These are phyloP conservation scores for Mastigias papua DNA, from an alignment of 30 jellyfish, hydroid and myxozoan species.

Conservation along the genomic window DNA sequence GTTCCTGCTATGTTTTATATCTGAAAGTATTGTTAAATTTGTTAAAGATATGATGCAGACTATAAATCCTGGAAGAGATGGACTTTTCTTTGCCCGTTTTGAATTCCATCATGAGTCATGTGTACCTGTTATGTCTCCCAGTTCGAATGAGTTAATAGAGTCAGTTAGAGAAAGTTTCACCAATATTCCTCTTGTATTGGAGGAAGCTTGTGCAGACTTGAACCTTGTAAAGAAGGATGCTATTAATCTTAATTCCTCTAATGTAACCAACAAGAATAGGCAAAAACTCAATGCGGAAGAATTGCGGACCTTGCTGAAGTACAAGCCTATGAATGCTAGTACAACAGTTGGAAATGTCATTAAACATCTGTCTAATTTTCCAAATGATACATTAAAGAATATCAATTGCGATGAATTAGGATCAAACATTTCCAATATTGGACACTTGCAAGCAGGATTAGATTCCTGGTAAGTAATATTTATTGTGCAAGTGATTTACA, in stretches of 20 bases:
- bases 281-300: slow-evolving; percentile 20
- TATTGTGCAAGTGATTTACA: no score
- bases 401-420: background rate
- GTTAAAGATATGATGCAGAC: slow-evolving; percentile 43
- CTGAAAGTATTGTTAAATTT: slow-evolving; percentile 36
- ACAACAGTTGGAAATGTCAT: slow-evolving; percentile 1
- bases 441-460: slow-evolving; percentile 8
- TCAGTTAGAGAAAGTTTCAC: slow-evolving; percentile 18
- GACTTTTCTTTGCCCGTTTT: slow-evolving; percentile 45
- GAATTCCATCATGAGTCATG: slow-evolving; percentile 37
- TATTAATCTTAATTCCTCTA: background rate
- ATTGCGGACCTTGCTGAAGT: slow-evolving; percentile 30
- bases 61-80: slow-evolving; percentile 23
- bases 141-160: slow-evolving; percentile 19
- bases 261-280: background rate
- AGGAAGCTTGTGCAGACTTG: slow-evolving; percentile 42
- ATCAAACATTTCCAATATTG: background rate
- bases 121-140: slow-evolving; percentile 50
- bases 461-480: slow-evolving; percentile 20
- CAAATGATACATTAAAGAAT: background rate
- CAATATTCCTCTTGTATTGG: slow-evolving; percentile 22
- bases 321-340: slow-evolving; percentile 22
- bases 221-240: background rate
- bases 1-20: slow-evolving; percentile 34
- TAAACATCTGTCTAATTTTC: background rate